Conservation (phyloP, 2,888 invertebrate genomes). For the Andricus quercusramuli region DNA sequence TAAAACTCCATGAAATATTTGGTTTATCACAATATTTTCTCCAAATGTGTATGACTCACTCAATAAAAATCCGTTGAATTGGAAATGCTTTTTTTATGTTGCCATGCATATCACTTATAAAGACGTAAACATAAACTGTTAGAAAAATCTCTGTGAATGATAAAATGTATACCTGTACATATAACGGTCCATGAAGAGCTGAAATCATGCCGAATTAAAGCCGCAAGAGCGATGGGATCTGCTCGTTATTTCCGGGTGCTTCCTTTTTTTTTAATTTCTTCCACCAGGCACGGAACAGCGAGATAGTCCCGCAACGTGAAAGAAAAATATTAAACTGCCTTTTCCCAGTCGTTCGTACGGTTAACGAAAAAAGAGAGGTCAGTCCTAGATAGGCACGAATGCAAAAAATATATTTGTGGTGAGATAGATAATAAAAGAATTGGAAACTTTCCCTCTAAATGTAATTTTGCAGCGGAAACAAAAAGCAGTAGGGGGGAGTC, state of each 20-base stretch:
- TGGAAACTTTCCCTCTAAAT: neutral
- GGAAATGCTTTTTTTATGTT: neutral
- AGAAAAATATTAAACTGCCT: constrained; percentile 34
- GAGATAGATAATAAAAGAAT: constrained; percentile 22
- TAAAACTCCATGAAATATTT: neutral
- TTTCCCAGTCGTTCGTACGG: constrained; percentile 4
- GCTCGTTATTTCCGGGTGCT: constrained; percentile 42
- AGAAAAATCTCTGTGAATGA: neutral
- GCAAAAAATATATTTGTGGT: constrained; percentile 7
- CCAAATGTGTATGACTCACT: neutral
- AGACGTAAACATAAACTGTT: neutral
- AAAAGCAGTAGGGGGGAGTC: neutral
- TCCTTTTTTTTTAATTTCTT: constrained; percentile 33
- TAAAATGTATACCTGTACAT: neutral
- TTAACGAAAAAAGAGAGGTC: constrained; percentile 6
- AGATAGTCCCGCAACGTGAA: constrained; percentile 18
- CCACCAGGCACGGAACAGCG: constrained; percentile 5
- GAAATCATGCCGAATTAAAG: constrained; percentile 53
- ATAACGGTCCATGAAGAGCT: constrained; percentile 36
- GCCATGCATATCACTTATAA: neutral
- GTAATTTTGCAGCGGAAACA: neutral
- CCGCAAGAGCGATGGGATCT: constrained; percentile 51
- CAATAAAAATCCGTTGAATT: neutral
- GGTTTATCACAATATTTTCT: neutral
- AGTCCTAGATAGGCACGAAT: neutral